Evolutionary conservation across 1,140 invertebrate species (phyloP), one percentile per base, ranked within the genome.

Genomic region (Zelostemma sp.): DNA sequence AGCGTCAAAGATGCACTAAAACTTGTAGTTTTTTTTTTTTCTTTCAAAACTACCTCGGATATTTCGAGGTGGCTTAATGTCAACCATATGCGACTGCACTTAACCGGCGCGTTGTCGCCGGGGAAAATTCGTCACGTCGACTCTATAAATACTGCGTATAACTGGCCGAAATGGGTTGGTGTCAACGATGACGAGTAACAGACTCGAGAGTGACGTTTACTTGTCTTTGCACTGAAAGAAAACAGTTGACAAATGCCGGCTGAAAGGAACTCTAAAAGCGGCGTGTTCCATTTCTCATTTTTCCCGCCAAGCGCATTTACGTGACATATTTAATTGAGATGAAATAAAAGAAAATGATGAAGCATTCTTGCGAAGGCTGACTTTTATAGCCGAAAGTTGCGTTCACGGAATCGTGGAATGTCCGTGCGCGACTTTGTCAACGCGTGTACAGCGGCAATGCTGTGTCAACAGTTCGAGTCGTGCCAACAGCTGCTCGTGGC

Each of bases 381-480:
- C 35, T 40, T 40, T 43, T 16, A 43, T 17, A 43, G 1, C 12
- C 1, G 15, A 15, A 43, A 16, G 11, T 43, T 43, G 1, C 40
- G 6, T 16, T 43, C 55, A 9, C 58, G 57, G 67, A 70, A 77
- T 80, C 80, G 78, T 83, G 82, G 83, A 84, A 83, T 74, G 70
- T 55, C 16, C 54, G 60, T 70, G 70, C 64, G 59, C 33, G 51
- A 84, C 76, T 82, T 84, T 85, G 83, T 85, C 83, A 85, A 85
- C 83, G 82, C 71, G 17, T 9, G 3, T 8, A 15, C 72, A 76
- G 77, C 84, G 82, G 83, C 81, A 78, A 80, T 80, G 75, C 80
- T 80, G 68, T 80, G 77, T 85, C 82, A 85, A 84, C 84, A 82
- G 56, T 72, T 49, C 31, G 41, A 73, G 59, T 65, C 58, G 57